Percentiles rank a stretch among this genome's conserved stretches.
These are phyloP conservation scores for Agriotes lineatus DNA, from an alignment of 2,888 invertebrate genomes.

Conservation along the genomic window DNA sequence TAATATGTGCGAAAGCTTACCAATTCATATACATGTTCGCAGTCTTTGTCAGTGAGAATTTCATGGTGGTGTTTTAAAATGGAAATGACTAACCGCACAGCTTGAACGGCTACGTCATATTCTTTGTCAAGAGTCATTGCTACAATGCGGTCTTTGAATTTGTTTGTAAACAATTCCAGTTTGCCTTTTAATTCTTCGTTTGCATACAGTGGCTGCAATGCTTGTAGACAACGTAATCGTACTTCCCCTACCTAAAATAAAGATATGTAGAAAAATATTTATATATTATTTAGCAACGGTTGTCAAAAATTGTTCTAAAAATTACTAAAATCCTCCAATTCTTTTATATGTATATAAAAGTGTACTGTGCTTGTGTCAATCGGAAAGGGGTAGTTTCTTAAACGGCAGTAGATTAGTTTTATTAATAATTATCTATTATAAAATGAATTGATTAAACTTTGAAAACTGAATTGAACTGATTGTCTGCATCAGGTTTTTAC, in stretches of 20 bases:
- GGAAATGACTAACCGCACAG: conserved; percentile 93
- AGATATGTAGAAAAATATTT: not conserved
- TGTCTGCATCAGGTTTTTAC: too few relatives aligned
- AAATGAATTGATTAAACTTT: too few relatives aligned
- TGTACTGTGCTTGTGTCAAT: too few relatives aligned
- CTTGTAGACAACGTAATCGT: conserved; percentile 84
- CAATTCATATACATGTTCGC: conserved; percentile 98
- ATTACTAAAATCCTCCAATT: too few relatives aligned
- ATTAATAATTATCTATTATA: too few relatives aligned
- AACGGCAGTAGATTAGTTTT: too few relatives aligned
- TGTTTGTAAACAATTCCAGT: conserved; percentile 97
- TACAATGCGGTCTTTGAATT: conserved; percentile 99
- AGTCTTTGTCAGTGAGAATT: conserved; percentile 96
- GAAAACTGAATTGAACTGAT: too few relatives aligned
- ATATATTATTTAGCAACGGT: too few relatives aligned
- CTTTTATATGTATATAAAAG: too few relatives aligned
- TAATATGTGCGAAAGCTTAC: too few relatives aligned
- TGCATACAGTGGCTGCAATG: conserved; percentile 94
- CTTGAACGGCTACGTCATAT: conserved; percentile 97
- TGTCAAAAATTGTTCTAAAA: too few relatives aligned
- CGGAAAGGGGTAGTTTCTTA: too few relatives aligned
- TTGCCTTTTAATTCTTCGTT: conserved; percentile 95
- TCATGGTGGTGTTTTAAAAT: conserved; percentile 92
- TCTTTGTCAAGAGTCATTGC: conserved; percentile 99
- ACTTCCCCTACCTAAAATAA: conserved; percentile 85